These are phyloP conservation scores for Clunio marinus DNA, from an alignment of 2,888 invertebrate genomes.

Conservation along the genomic window DNA sequence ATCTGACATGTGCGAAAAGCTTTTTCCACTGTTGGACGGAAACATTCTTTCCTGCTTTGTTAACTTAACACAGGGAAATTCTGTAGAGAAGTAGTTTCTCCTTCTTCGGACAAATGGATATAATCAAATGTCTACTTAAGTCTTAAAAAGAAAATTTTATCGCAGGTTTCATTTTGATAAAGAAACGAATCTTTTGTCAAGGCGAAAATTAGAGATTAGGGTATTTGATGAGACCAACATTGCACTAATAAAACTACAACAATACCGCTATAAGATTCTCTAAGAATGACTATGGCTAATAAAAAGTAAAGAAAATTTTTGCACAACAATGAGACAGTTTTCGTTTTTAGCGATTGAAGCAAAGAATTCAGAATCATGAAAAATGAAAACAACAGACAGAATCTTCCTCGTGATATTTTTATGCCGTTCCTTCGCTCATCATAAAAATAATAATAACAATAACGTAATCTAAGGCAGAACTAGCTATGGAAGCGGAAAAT, in stretches of 20 bases:
- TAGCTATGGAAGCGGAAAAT: slow-evolving; percentile 8
- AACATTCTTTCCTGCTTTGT: no score
- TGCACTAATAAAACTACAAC: slow-evolving; percentile 5
- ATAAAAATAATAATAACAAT: slow-evolving; percentile 33
- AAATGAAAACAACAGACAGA: background rate
- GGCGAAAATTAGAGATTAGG: slow-evolving; percentile 18
- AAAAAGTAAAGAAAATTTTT: background rate
- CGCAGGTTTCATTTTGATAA: no score
- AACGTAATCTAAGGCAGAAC: slow-evolving; percentile 25
- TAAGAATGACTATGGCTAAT: background rate
- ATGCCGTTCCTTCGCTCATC: slow-evolving; percentile 5
- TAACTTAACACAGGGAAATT: no score
- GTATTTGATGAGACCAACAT: background rate
- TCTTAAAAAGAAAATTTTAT: no score
- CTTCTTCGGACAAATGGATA: no score
- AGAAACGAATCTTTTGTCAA: no score
- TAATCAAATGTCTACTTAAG: no score
- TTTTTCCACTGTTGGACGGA: background rate
- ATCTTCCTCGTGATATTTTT: slow-evolving; percentile 5
- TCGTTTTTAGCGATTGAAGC: no score
- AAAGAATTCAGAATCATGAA: no score
- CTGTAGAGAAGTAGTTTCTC: no score
- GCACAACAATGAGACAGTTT: background rate
- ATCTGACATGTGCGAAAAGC: background rate
- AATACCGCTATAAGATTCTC: background rate